phyloP scores from a whole-genome alignment of 2,888 invertebrate genomes.

The Pollenia griseotomentosa region DNA sequence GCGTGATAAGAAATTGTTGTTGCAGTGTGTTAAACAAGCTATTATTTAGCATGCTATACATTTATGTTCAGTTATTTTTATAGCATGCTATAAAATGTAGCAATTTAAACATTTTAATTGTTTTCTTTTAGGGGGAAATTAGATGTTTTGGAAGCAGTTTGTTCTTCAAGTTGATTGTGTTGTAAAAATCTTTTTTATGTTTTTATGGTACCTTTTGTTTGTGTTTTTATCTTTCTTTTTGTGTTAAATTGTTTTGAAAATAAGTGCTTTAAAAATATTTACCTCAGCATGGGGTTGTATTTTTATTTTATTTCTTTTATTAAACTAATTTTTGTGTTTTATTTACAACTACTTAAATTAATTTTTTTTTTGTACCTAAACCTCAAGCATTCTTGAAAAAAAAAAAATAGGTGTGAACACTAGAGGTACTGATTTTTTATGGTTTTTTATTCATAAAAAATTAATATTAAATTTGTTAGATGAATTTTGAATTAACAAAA shows the following conservation, averaged over 20 bases:
- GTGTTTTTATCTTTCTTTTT: neutral
- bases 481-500: too few species aligned
- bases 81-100: slow-evolving; percentile 46
- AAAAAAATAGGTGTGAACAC: slow-evolving; percentile 39
- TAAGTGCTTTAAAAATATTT: neutral
- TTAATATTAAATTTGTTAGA: neutral
- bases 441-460: slow-evolving; percentile 4
- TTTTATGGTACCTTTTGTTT: neutral
- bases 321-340: neutral
- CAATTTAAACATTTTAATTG: neutral
- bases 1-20: slow-evolving; percentile 15
- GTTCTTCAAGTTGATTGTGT: neutral
- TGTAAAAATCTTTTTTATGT: neutral
- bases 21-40: neutral
- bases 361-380: neutral
- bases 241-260: slow-evolving; percentile 15
- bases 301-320: slow-evolving; percentile 1
- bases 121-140: neutral
- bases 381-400: neutral
- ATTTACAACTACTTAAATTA: slow-evolving; percentile 18
- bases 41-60: slow-evolving; percentile 53
- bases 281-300: slow-evolving; percentile 63
- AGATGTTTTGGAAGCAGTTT: neutral
- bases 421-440: slow-evolving; percentile 17
- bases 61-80: neutral